Evolutionary conservation across 2,888 invertebrate genomes (phyloP).

Genomic region (Trissonchulus sp.): DNA sequence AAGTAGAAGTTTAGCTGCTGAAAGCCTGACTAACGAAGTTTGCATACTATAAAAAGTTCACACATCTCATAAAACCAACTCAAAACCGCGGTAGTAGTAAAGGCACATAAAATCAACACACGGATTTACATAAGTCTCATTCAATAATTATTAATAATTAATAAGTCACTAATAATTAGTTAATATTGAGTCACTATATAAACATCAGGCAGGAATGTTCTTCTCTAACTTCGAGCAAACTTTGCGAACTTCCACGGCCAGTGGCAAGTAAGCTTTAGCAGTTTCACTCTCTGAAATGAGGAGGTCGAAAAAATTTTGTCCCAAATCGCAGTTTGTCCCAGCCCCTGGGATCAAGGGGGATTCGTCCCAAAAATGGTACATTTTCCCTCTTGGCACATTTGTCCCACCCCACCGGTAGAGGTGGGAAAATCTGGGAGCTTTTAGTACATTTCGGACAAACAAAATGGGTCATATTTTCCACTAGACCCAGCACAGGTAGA

Average conservation of each 20-base stretch:
- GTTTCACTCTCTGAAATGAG: constrained; percentile 41
- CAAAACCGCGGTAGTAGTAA: too few relatives aligned
- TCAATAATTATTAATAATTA: too few relatives aligned
- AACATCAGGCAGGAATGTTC: too few relatives aligned
- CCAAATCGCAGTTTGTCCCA: constrained; percentile 39
- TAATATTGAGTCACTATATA: too few relatives aligned
- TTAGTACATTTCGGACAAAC: constrained; percentile 77
- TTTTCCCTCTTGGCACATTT: constrained; percentile 70
- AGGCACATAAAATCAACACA: too few relatives aligned
- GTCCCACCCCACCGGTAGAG: constrained; percentile 70
- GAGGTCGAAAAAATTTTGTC: constrained; percentile 44
- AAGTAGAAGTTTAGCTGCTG: too few relatives aligned
- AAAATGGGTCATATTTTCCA: constrained; percentile 93
- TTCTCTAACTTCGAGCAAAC: too few relatives aligned
- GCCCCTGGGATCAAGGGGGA: constrained; percentile 74
- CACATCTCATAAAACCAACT: too few relatives aligned
- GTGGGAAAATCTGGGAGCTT: constrained; percentile 75
- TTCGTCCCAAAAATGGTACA: constrained; percentile 71
- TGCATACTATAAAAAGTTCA: too few relatives aligned
- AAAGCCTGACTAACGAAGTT: too few relatives aligned
- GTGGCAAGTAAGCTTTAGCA: constrained; percentile 40
- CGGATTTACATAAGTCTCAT: too few relatives aligned
- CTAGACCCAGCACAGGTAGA: constrained; percentile 76
- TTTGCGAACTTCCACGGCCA: constrained; percentile 41
- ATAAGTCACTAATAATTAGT: too few relatives aligned